Base-by-base conservation (phyloP, 92 coral and sea anemone genomes). In the Epizoanthus scotinus region DNA sequence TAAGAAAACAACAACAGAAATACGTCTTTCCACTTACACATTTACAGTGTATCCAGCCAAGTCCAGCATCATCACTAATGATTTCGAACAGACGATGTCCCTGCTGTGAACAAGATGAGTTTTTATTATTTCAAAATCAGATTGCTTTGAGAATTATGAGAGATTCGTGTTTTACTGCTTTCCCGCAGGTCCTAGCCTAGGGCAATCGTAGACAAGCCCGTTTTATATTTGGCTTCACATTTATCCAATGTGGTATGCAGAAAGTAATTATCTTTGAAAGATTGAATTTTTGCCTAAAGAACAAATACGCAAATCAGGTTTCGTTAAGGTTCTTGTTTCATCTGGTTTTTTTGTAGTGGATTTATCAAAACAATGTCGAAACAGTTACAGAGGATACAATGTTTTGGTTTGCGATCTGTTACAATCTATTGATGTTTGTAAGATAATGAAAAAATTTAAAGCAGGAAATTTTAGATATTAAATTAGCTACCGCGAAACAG, bases 391-490 rank as follows among this genome's bases (percentile, higher is more conserved):
- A 59, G 59, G 50, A 60, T 36, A 36, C 24, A 58, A 20, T 58
- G 68, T 75, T 59, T 17, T 38, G 81, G 19, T 52, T 36, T 59
- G 40, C 53, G 22, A 40, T 75, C 24, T 58, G 38, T 75, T 21
- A 58, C 61, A 36, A 75, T 18, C 27, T 19, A 36, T 75, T 21
- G 47, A 20, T 75, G 81, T 75, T 34, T 34, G 28, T 20, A 57
- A 58, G 60, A 53, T 31, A 75, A 75, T 59, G 61, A 59, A 36
- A 75, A 31, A 15, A 59, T 59, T 59, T 34, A 58, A 59, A 55
- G 56, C 56, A 58, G 20, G 40, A 38, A 44, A 44, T 44, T 9
- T 44, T 44, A 44, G 52, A 44, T 44, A 44, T 44, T 44, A 75
- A 75, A 40, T 75, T 31, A 38, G 67, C 68, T 58, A 42, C 61